A percentile compares a stretch with the other conserved stretches of the same genome.
Conservation (phyloP, 2,797 vertebrate genomes). For the Jordanella pulchra region DNA sequence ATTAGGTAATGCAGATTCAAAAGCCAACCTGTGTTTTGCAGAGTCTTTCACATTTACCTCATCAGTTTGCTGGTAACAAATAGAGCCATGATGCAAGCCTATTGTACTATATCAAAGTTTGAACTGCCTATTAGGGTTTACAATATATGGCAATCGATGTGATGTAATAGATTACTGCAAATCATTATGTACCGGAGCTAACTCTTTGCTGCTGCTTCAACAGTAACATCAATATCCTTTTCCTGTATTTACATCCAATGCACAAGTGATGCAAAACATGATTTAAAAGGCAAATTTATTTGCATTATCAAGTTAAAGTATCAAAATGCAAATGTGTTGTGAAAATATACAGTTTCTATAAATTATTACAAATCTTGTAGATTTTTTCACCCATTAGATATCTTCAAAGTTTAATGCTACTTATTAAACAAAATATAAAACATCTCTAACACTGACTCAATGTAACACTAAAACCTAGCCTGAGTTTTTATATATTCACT, state of each 20-base stretch:
- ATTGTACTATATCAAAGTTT: conserved; percentile 15
- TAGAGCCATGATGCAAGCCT: not conserved
- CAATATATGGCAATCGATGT: conserved; percentile 11
- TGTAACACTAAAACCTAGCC: too few relatives aligned
- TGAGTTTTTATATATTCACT: too few relatives aligned
- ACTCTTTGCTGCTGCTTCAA: not conserved
- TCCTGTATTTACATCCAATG: conserved; percentile 1
- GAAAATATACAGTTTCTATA: too few relatives aligned
- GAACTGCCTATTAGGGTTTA: conserved; percentile 7
- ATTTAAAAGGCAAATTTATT: conserved; percentile 3
- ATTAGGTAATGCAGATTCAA: not conserved
- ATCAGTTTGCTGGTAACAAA: conserved; percentile 26
- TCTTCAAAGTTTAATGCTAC: not conserved
- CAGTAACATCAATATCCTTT: conserved; percentile 8
- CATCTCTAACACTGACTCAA: too few relatives aligned
- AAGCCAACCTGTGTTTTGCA: not conserved
- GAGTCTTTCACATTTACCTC: conserved; percentile 10
- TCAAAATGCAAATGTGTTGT: too few relatives aligned
- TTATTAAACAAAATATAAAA: too few relatives aligned
- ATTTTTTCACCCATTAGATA: not conserved
- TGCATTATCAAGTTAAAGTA: not conserved
- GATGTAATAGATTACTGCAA: conserved; percentile 17
- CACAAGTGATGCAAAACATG: not conserved
- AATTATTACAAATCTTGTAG: too few relatives aligned
- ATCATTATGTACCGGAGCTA: conserved; percentile 13